phyloP scores from a whole-genome alignment of 2,888 invertebrate genomes.

The Gryllus longicercus region DNA sequence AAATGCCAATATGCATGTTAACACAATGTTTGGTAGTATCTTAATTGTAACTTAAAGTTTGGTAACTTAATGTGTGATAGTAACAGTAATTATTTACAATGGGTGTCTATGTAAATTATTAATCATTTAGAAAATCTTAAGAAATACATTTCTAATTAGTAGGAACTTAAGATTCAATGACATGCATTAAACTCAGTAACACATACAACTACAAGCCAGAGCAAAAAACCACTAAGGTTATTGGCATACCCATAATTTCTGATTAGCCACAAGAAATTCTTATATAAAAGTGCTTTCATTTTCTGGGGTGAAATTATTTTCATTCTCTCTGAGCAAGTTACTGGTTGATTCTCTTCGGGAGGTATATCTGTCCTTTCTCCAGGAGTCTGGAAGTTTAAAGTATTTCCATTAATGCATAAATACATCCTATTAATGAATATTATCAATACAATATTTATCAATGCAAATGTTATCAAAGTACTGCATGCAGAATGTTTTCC shows the following conservation, averaged over 20 bases:
- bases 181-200: not conserved
- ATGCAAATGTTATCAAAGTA: no score
- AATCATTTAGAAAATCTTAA: not conserved
- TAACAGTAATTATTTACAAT: slow-evolving; percentile 9
- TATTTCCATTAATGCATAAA: no score
- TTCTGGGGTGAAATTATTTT: slow-evolving; percentile 66
- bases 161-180: not conserved
- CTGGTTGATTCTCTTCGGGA: slow-evolving; percentile 61
- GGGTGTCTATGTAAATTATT: not conserved
- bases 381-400: no score
- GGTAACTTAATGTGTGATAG: no score
- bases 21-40: no score
- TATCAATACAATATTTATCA: no score
- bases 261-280: slow-evolving; percentile 82
- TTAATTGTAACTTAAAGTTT: no score
- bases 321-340: slow-evolving; percentile 55
- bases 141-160: not conserved
- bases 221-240: no score
- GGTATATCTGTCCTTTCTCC: slow-evolving; percentile 54
- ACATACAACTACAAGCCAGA: not conserved
- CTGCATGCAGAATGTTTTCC: no score
- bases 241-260: slow-evolving; percentile 70
- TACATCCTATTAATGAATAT: no score
- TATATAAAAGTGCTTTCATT: slow-evolving; percentile 81
- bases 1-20: no score